These are phyloP conservation scores for Orthosia gracilis DNA, from an alignment of 2,888 invertebrate genomes.

Conservation along the genomic window DNA sequence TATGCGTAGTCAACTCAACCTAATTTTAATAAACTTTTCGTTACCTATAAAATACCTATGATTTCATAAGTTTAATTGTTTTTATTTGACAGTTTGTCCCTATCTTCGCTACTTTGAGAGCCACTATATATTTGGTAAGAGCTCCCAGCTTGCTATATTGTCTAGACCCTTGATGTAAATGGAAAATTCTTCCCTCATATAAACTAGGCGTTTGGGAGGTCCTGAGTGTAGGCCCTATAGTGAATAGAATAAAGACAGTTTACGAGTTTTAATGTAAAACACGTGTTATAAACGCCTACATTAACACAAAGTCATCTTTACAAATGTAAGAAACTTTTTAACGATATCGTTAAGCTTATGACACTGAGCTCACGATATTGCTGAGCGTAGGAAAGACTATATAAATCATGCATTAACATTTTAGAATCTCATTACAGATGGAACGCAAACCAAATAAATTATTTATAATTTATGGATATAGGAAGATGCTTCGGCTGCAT, in stretches of 20 bases:
- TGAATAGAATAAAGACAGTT: conserved; percentile 32
- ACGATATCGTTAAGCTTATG: conserved; percentile 60
- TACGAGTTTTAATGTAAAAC: conserved; percentile 46
- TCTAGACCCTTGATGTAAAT: conserved; percentile 34
- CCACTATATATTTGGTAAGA: conserved; percentile 23
- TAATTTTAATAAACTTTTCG: conserved; percentile 31
- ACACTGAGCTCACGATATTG: conserved; percentile 44
- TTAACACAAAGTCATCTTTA: conserved; percentile 44
- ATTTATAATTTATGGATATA: conserved; percentile 36
- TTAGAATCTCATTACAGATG: conserved; percentile 42
- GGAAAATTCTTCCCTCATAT: conserved; percentile 42
- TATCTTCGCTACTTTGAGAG: background rate
- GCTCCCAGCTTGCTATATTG: conserved; percentile 16
- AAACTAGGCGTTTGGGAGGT: conserved; percentile 42
- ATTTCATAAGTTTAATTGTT: conserved; percentile 15
- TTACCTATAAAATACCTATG: conserved; percentile 10
- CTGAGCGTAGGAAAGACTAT: conserved; percentile 35
- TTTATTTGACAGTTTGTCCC: background rate
- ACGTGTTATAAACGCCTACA: conserved; percentile 48
- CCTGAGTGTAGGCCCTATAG: background rate
- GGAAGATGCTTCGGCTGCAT: conserved; percentile 26
- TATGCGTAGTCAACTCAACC: conserved; percentile 40
- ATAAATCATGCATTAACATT: conserved; percentile 46
- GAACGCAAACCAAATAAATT: conserved; percentile 31
- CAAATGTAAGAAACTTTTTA: conserved; percentile 58